These are phyloP conservation scores for Apodemus agrarius DNA, from an alignment of 2,797 vertebrate species.

Conservation along the genomic window DNA sequence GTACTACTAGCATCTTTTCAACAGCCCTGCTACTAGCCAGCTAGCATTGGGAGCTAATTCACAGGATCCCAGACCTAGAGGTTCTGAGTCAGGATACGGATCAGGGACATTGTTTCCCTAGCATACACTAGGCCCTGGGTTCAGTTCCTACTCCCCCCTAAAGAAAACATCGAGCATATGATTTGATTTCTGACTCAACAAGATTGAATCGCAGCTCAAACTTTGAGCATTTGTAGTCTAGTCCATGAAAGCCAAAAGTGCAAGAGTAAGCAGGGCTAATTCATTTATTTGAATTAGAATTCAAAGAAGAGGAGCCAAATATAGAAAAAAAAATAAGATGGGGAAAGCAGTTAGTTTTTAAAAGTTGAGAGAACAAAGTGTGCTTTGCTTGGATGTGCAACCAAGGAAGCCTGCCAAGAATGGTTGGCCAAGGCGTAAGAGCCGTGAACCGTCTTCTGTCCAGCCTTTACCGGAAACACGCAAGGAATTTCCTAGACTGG, in stretches of 20 bases:
- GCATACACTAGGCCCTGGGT: neutral
- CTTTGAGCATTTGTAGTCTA: neutral
- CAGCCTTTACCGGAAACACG: neutral
- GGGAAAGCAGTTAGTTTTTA: neutral
- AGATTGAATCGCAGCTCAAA: constrained; percentile 11
- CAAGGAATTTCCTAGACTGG: constrained; percentile 19
- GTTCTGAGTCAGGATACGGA: neutral
- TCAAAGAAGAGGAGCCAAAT: constrained; percentile 50
- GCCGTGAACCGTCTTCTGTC: neutral
- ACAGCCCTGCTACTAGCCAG: neutral
- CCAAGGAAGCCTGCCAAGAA: constrained; percentile 9
- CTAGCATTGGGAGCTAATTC: neutral
- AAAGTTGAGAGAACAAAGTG: constrained; percentile 46
- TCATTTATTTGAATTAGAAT: constrained; percentile 53
- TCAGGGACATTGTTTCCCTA: neutral
- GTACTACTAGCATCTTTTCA: neutral
- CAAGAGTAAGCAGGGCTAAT: constrained; percentile 5
- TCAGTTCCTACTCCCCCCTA: neutral
- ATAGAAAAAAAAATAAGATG: neutral
- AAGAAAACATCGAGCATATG: neutral
- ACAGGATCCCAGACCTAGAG: neutral
- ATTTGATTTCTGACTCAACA: neutral
- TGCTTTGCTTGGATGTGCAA: constrained; percentile 55
- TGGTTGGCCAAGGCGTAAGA: constrained; percentile 23
- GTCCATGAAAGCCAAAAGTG: constrained; percentile 50